Percentiles rank a stretch among this genome's conserved stretches.
phyloP scores from a whole-genome alignment of 2,888 invertebrate genomes.

The Nebria brevicollis region DNA sequence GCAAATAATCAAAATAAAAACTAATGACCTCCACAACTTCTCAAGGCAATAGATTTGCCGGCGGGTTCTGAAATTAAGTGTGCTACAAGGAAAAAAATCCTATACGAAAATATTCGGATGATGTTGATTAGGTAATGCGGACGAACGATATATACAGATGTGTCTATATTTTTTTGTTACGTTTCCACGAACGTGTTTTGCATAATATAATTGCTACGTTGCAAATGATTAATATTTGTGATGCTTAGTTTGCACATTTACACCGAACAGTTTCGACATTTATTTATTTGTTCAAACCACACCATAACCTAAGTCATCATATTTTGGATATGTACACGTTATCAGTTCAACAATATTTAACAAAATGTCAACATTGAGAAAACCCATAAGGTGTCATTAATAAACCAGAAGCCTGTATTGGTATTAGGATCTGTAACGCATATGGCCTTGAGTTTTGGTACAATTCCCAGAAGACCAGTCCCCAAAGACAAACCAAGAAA shows the following conservation, averaged over 20 bases:
- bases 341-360: too few species aligned
- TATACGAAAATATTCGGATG: not conserved
- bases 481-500: not conserved
- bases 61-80: not conserved
- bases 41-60: slow-evolving; percentile 12
- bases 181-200: not conserved
- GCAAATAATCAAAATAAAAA: slow-evolving; percentile 4
- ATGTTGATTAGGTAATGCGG: slow-evolving; percentile 2
- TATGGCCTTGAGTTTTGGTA: not conserved
- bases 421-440: not conserved
- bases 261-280: too few species aligned
- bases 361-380: too few species aligned
- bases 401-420: not conserved
- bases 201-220: too few species aligned
- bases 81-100: not conserved
- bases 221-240: too few species aligned
- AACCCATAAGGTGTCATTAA: not conserved
- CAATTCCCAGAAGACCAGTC: not conserved
- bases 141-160: not conserved
- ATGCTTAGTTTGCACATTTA: too few species aligned
- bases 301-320: too few species aligned
- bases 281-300: too few species aligned
- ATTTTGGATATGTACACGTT: too few species aligned
- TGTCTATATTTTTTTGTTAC: not conserved
- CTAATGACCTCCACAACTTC: slow-evolving; percentile 13